Conservation (phyloP, 2,888 invertebrate genomes). For the Orthonevra nobilis region DNA sequence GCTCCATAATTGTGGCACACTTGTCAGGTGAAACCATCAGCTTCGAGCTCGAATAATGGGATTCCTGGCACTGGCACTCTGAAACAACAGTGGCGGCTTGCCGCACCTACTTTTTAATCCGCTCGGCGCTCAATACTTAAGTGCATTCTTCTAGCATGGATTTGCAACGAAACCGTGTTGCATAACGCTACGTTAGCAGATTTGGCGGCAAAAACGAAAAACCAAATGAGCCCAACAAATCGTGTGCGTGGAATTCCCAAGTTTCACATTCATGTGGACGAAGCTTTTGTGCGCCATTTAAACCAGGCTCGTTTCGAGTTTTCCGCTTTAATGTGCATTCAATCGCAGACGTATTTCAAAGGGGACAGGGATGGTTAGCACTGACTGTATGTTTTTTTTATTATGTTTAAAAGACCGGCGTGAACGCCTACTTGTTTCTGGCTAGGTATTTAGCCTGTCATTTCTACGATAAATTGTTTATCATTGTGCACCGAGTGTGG, state of each 20-base stretch:
- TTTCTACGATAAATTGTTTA: conserved; percentile 47
- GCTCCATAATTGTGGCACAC: conserved; percentile 53
- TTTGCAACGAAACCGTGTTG: conserved; percentile 21
- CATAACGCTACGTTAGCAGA: conserved; percentile 31
- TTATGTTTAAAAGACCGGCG: conserved; percentile 16
- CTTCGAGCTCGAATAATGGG: conserved; percentile 10
- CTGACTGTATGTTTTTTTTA: too few species aligned
- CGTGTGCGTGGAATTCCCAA: conserved; percentile 60
- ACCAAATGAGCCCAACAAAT: conserved; percentile 43
- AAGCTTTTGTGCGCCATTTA: conserved; percentile 11
- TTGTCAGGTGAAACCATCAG: conserved; percentile 48
- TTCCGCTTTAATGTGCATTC: background rate
- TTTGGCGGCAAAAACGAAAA: conserved; percentile 31
- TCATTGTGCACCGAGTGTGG: conserved; percentile 11
- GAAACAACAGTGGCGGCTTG: conserved; percentile 15
- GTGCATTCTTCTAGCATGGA: background rate
- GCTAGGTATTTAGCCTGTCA: conserved; percentile 36
- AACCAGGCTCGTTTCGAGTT: conserved; percentile 14
- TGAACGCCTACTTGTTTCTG: conserved; percentile 35
- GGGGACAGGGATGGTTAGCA: too few species aligned
- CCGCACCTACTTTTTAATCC: conserved; percentile 22
- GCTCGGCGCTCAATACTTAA: background rate
- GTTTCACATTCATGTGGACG: conserved; percentile 16
- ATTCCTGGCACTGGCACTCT: conserved; percentile 32
- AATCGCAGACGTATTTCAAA: background rate